Percentiles rank a stretch among this genome's conserved stretches.
Conservation (phyloP, 2,113 vertebrate species). For the Centrocercus urophasianus region DNA sequence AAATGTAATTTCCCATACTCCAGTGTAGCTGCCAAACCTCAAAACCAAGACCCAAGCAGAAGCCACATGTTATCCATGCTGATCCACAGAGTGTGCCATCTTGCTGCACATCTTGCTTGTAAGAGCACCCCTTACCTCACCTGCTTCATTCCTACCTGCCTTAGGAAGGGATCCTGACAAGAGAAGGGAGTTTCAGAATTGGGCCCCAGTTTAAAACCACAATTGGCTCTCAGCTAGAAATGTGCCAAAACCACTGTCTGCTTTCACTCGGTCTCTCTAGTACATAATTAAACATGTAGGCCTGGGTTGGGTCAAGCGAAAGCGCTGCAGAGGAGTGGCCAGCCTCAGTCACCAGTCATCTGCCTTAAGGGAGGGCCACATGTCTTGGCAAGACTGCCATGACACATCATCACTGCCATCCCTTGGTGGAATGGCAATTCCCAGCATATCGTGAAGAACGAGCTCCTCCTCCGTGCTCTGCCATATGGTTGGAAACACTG, state of each 20-base stretch:
- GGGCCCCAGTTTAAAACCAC: not conserved
- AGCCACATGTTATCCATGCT: not conserved
- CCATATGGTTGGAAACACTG: not conserved
- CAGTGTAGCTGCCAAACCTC: not conserved
- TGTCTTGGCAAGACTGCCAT: not conserved
- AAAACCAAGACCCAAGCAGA: not conserved
- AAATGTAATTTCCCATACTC: not conserved
- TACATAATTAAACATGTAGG: not conserved
- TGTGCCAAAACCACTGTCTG: rapidly evolving
- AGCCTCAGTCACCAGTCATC: too few species aligned
- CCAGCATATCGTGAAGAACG: rapidly evolving
- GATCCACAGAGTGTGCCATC: not conserved
- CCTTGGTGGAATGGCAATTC: not conserved
- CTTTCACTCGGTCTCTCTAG: not conserved
- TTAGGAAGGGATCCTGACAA: rapidly evolving
- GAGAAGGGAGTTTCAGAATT: not conserved
- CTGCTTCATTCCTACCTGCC: rapidly evolving
- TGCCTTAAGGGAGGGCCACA: not conserved
- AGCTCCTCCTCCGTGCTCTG: rapidly evolving
- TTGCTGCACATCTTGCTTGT: not conserved
- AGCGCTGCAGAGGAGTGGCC: not conserved
- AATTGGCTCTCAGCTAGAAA: not conserved
- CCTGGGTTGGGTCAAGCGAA: not conserved
- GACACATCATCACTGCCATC: not conserved
- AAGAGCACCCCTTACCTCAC: not conserved